These are phyloP conservation scores for Altica lythri DNA, from an alignment of 2,888 invertebrate genomes.

Conservation along the genomic window DNA sequence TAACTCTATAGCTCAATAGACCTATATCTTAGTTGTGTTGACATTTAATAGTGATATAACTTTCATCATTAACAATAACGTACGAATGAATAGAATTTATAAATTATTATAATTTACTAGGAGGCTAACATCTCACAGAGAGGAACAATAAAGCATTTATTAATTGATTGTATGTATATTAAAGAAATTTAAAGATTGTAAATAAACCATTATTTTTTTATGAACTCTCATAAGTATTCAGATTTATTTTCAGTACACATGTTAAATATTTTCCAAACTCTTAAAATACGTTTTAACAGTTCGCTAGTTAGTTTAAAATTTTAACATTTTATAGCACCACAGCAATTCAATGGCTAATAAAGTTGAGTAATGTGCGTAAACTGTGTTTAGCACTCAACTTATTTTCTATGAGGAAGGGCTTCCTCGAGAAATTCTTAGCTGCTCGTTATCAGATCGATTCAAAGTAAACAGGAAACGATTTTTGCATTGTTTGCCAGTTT, in stretches of 20 bases:
- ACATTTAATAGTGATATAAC: slow-evolving; percentile 23
- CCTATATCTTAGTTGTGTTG: slow-evolving; percentile 19
- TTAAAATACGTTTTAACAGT: too few relatives aligned
- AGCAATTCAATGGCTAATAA: background rate
- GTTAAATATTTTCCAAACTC: too few relatives aligned
- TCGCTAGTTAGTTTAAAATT: too few relatives aligned
- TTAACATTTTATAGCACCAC: too few relatives aligned
- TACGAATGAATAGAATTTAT: slow-evolving; percentile 17
- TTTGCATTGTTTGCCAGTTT: slow-evolving; percentile 7
- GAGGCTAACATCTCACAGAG: too few relatives aligned
- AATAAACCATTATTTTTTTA: too few relatives aligned
- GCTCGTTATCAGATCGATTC: background rate
- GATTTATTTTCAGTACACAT: too few relatives aligned
- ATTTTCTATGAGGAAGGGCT: background rate
- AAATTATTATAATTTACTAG: too few relatives aligned
- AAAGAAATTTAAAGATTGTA: too few relatives aligned
- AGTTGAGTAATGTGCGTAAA: background rate
- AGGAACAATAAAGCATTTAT: too few relatives aligned
- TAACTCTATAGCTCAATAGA: slow-evolving; percentile 14
- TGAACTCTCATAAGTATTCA: too few relatives aligned
- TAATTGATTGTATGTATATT: too few relatives aligned
- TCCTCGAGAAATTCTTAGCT: slow-evolving; percentile 4
- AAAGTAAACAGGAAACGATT: slow-evolving; percentile 10
- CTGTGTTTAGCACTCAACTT: background rate
- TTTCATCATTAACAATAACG: slow-evolving; percentile 21